Base-by-base conservation (phyloP, 1,140 invertebrate genomes). In the Drosophila takahashii region DNA sequence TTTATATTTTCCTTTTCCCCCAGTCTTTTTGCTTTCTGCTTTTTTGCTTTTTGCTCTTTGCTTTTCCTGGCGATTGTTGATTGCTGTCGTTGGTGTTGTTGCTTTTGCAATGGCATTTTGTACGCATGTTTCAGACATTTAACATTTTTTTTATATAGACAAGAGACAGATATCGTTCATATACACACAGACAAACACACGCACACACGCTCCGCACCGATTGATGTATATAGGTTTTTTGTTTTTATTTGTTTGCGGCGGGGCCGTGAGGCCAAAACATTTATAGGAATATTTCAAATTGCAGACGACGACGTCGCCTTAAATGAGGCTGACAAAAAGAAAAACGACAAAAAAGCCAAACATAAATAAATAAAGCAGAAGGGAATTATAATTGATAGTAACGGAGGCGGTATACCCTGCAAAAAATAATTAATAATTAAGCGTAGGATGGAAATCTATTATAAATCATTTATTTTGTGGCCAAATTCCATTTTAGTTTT, bases 231-330 rank as follows among this genome's bases (percentile, higher is more conserved):
- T 53, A 32, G n/a, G 50, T 37, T 77, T 53, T 32, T 65, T 42
- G 48, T 39, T 37, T 73, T 37, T 74, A 39, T 73, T 72, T 73
- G 50, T 64, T 66, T 76, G 56, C 52, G 45, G 50, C 60, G 76
- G 60, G 76, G 77, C 77, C 77, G 60, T 81, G 79, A 72, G 79
- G 79, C 79, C 79, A 81, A 81, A 81, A 81, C 79, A 81, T 81
- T 81, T 77, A 81, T 81, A 81, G 73, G 73, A 81, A 81, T 81
- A 81, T 81, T 81, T 81, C 58, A 73, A 81, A 81, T 81, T 71
- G 79, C 79, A 81, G 77, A 79, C 77, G 60, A 71, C 66, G 59
- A 69, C 72, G 50, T 39, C 50, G 71, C 72, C 74, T 75, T 75
- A 75, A 75, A 75, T 75, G 72, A 65, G 72, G 72, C 73, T 76